Evolutionary conservation across 2,888 invertebrate species (phyloP).

Genomic region (Danaus chrysippus): DNA sequence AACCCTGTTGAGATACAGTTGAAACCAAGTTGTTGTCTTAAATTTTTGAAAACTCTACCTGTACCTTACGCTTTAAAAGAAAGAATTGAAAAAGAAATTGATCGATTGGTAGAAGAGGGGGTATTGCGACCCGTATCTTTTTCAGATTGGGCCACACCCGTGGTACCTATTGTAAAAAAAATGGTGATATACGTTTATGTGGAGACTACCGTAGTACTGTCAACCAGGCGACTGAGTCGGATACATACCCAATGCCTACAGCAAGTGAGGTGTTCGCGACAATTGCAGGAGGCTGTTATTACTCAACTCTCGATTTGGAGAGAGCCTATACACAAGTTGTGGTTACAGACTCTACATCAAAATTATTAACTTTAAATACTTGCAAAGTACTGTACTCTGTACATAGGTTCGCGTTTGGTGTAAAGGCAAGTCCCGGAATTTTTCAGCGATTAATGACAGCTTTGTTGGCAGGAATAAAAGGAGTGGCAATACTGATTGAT

Average conservation of each 20-base stretch:
- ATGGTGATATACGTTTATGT: too few relatives aligned
- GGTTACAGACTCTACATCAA: constrained; percentile 28
- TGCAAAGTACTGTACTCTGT: constrained; percentile 31
- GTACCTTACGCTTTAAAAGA: neutral
- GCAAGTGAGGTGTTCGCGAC: constrained; percentile 12
- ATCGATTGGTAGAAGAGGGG: too few relatives aligned
- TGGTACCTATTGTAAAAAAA: too few relatives aligned
- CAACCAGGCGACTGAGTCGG: constrained; percentile 11
- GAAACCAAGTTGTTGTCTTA: neutral
- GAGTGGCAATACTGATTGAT: constrained; percentile 33
- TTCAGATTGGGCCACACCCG: too few relatives aligned
- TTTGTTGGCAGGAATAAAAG: constrained; percentile 27
- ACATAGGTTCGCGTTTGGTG: constrained; percentile 29
- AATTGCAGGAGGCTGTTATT: constrained; percentile 8
- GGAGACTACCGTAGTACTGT: constrained; percentile 14
- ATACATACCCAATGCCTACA: constrained; percentile 17
- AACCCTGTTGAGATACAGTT: neutral
- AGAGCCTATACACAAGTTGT: constrained; percentile 27
- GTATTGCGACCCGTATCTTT: too few relatives aligned
- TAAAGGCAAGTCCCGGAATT: constrained; percentile 22
- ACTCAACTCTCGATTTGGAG: constrained; percentile 8
- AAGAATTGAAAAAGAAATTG: too few relatives aligned
- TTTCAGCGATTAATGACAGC: constrained; percentile 32
- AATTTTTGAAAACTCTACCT: neutral
- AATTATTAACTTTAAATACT: constrained; percentile 35